phyloP scores from a whole-genome alignment of 30 jellyfish, hydroid and myxozoan genomes.

The Nemopilema nomurai region DNA sequence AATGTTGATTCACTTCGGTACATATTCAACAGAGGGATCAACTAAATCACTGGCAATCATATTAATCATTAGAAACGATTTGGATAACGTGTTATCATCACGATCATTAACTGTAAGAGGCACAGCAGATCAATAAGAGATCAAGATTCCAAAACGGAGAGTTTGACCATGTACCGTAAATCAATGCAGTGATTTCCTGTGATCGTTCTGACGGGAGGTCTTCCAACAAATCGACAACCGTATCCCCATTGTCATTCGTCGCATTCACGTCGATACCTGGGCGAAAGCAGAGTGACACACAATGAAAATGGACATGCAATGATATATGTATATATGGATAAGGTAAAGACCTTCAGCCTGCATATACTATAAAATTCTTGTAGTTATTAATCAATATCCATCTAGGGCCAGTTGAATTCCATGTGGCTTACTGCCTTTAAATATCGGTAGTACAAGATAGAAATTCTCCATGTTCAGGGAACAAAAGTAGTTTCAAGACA shows the following conservation, averaged over 20 bases:
- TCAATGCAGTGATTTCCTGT: slow-evolving; percentile 88
- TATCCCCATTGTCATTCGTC: slow-evolving; percentile 62
- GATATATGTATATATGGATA: background rate
- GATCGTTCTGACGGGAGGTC: slow-evolving; percentile 91
- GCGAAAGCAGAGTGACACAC: background rate
- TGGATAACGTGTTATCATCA: too few relatives aligned
- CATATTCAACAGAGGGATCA: too few relatives aligned
- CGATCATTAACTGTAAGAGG: background rate
- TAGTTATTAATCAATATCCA: too few relatives aligned
- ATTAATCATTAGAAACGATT: too few relatives aligned
- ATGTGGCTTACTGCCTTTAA: too few relatives aligned
- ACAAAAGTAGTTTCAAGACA: background rate
- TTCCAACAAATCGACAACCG: slow-evolving; percentile 74
- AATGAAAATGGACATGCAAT: background rate
- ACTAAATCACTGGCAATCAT: too few relatives aligned
- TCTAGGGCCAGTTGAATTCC: too few relatives aligned
- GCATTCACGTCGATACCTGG: slow-evolving; percentile 85
- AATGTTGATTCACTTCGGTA: too few relatives aligned
- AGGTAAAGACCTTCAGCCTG: too few relatives aligned
- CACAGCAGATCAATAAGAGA: background rate
- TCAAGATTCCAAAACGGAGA: background rate
- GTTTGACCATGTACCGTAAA: slow-evolving; percentile 70
- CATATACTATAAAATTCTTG: too few relatives aligned
- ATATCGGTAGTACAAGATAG: too few relatives aligned
- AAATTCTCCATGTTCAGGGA: too few relatives aligned